Percentiles rank a stretch among this genome's conserved stretches.
Evolutionary conservation across 1,140 invertebrate genomes (phyloP).

Genomic region (Mercenaria mercenaria): DNA sequence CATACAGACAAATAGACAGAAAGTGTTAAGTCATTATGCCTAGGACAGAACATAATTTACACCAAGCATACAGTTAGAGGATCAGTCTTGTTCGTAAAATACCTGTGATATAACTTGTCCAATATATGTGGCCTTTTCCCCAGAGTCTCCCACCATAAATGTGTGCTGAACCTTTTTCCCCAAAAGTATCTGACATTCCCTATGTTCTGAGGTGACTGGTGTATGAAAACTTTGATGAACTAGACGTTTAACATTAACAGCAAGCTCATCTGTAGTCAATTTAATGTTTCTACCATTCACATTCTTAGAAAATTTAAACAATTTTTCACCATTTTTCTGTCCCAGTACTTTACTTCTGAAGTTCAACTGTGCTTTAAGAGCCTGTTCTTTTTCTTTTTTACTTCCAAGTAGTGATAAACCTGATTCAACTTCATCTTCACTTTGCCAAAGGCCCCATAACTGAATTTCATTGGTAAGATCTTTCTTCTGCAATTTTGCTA

Average conservation of each 20-base stretch:
- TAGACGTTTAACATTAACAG: too few relatives aligned
- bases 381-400: not conserved
- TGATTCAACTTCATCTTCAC: not conserved
- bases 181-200: not conserved
- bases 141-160: not conserved
- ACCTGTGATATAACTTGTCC: not conserved
- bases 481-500: not conserved
- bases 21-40: too few relatives aligned
- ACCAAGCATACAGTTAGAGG: too few relatives aligned
- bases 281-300: not conserved
- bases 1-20: too few relatives aligned
- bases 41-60: too few relatives aligned
- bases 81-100: too few relatives aligned
- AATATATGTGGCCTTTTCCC: not conserved
- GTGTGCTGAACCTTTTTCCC: not conserved
- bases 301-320: constrained; percentile 19
- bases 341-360: not conserved
- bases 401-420: not conserved
- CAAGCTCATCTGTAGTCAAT: too few relatives aligned
- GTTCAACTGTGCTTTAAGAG: not conserved
- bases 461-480: not conserved
- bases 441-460: not conserved
- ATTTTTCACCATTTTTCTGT: too few relatives aligned
- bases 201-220: not conserved
- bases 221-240: not conserved